phyloP scores from a whole-genome alignment of 2,888 invertebrate species.

The Protonemura montana region DNA sequence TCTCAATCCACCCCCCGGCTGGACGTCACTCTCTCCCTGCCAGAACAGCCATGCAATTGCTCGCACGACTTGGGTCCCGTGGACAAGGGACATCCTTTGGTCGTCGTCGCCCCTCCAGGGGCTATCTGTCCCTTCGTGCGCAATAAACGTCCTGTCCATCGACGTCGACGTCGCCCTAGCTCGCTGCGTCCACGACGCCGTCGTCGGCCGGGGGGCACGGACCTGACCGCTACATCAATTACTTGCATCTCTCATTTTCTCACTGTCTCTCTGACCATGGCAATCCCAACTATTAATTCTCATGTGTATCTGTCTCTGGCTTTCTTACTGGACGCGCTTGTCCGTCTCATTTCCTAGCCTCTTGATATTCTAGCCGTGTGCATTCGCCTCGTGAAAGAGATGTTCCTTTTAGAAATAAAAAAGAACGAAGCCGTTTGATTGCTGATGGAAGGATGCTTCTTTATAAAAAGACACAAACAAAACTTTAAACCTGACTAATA shows the following conservation, averaged over 20 bases:
- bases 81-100: neutral
- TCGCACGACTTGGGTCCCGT: neutral
- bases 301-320: neutral
- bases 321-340: neutral
- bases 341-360: neutral
- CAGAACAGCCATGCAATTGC: neutral
- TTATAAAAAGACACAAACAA: neutral
- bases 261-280: neutral
- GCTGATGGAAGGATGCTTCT: neutral
- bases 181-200: neutral
- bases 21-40: neutral
- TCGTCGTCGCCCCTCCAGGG: neutral
- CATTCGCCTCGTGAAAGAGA: neutral
- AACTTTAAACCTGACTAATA: neutral
- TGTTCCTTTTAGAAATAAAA: neutral
- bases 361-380: neutral
- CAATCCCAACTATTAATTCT: neutral
- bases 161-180: neutral
- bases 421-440: neutral
- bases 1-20: neutral
- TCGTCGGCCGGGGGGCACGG: neutral
- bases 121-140: neutral
- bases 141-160: neutral
- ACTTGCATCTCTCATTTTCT: neutral
- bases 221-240: neutral